A percentile compares a stretch with the other conserved stretches of the same genome.
Evolutionary conservation across 2,888 invertebrate genomes (phyloP).

Genomic region (Stictocephala bisonia): DNA sequence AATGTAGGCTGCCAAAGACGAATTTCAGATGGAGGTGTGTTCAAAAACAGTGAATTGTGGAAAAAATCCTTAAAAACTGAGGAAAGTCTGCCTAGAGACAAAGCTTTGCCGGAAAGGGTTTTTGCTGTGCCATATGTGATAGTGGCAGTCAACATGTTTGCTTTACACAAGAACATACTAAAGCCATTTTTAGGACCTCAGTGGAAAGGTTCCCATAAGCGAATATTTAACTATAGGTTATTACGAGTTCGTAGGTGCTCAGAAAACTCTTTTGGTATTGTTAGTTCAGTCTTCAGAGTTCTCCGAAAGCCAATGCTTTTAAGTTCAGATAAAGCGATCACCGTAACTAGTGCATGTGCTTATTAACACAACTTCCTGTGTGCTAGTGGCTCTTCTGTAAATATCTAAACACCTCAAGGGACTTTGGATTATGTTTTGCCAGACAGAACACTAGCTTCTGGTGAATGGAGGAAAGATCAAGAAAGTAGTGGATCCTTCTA

Average conservation of each 20-base stretch:
- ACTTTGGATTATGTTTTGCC: constrained; percentile 24
- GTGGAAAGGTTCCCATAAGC: constrained; percentile 50
- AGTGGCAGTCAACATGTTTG: constrained; percentile 46
- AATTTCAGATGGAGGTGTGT: constrained; percentile 20
- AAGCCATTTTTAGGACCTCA: constrained; percentile 52
- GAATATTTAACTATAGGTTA: constrained; percentile 61
- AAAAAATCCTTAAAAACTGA: background rate
- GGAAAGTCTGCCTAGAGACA: background rate
- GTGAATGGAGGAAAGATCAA: constrained; percentile 31
- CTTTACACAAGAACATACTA: constrained; percentile 39
- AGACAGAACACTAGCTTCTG: constrained; percentile 30
- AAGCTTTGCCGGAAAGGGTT: constrained; percentile 50
- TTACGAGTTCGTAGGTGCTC: constrained; percentile 58
- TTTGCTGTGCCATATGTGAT: constrained; percentile 54
- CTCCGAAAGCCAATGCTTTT: constrained; percentile 53
- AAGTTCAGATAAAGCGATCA: constrained; percentile 48
- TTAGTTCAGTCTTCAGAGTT: constrained; percentile 52
- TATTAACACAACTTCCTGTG: constrained; percentile 39
- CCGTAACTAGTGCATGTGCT: constrained; percentile 45
- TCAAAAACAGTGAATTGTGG: constrained; percentile 14
- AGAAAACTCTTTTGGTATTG: constrained; percentile 57
- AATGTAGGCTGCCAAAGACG: constrained; percentile 15
- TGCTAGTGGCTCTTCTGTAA: constrained; percentile 15
- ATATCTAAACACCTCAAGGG: constrained; percentile 32
- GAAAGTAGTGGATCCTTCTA: background rate